A percentile compares a stretch with the other conserved stretches of the same genome.
These are phyloP conservation scores for Encarsia formosa DNA, from an alignment of 2,888 invertebrate species.

Conservation along the genomic window DNA sequence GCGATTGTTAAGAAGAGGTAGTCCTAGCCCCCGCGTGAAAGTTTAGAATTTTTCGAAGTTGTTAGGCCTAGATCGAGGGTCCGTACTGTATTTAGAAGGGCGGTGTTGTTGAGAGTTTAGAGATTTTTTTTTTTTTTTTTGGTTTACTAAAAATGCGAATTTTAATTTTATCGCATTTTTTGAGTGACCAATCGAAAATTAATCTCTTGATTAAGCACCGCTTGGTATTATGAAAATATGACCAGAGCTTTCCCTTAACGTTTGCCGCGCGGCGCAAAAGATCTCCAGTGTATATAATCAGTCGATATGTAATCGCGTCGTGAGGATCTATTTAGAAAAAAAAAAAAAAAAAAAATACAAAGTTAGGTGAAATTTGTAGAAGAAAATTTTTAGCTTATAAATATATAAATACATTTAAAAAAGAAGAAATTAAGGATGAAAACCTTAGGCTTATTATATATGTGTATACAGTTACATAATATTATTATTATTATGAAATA, in stretches of 20 bases:
- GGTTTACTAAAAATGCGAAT: too few relatives aligned
- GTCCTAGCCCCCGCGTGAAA: conserved; percentile 35
- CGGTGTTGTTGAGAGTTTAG: too few relatives aligned
- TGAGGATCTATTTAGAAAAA: conserved; percentile 31
- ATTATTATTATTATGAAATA: conserved; percentile 21
- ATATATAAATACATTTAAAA: conserved; percentile 12
- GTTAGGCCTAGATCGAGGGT: too few relatives aligned
- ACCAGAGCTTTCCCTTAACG: conserved; percentile 6
- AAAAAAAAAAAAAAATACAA: conserved; percentile 18
- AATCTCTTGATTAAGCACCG: too few relatives aligned
- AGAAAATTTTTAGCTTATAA: conserved; percentile 23
- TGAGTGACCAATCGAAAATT: too few relatives aligned
- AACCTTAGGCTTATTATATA: conserved; percentile 22
- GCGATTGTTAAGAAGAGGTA: conserved; percentile 48
- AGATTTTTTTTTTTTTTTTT: too few relatives aligned
- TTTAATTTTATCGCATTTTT: too few relatives aligned
- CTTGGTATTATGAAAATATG: too few relatives aligned
- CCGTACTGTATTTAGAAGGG: too few relatives aligned
- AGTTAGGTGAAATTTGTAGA: conserved; percentile 18
- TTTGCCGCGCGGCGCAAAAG: conserved; percentile 9
- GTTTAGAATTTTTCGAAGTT: background rate
- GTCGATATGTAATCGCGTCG: conserved; percentile 9
- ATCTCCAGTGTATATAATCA: conserved; percentile 25
- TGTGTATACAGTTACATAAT: conserved; percentile 27
- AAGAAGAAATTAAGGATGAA: conserved; percentile 6